Conservation (phyloP, 2,888 invertebrate genomes). For the Drymonia ruficornis region DNA sequence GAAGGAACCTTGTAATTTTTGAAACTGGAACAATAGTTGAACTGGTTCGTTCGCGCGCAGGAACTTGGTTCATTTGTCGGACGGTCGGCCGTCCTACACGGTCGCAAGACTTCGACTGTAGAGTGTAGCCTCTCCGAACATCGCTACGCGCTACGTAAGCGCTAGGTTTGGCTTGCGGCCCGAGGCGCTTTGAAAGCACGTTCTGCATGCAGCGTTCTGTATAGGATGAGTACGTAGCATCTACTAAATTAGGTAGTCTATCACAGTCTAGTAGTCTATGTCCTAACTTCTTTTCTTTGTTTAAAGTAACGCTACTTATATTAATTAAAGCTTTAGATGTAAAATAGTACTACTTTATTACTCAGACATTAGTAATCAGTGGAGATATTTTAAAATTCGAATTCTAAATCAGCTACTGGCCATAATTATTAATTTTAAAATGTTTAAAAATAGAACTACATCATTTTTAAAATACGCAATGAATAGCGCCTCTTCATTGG, state of each 20-base stretch:
- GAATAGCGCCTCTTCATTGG: not conserved
- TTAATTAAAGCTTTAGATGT: too few species aligned
- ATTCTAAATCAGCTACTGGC: not conserved
- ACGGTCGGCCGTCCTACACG: constrained; percentile 5
- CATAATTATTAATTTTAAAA: not conserved
- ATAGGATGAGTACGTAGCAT: too few species aligned
- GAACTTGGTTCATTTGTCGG: constrained; percentile 1
- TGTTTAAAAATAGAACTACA: not conserved
- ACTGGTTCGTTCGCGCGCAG: not conserved
- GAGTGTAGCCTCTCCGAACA: not conserved
- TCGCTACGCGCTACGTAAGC: constrained; percentile 7
- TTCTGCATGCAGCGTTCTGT: not conserved
- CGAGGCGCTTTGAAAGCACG: not conserved
- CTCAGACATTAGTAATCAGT: too few species aligned
- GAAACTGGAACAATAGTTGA: not conserved
- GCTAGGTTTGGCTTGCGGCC: not conserved
- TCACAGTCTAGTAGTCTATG: too few species aligned
- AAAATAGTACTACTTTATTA: too few species aligned
- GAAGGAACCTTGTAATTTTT: not conserved
- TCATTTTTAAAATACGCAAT: not conserved
- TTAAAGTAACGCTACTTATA: too few species aligned
- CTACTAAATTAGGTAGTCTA: too few species aligned
- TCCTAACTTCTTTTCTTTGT: too few species aligned
- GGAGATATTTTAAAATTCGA: not conserved
- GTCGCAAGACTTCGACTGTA: constrained; percentile 4